Evolutionary conservation across 2,888 invertebrate genomes (phyloP).

Genomic region (Heliconius ethilla): DNA sequence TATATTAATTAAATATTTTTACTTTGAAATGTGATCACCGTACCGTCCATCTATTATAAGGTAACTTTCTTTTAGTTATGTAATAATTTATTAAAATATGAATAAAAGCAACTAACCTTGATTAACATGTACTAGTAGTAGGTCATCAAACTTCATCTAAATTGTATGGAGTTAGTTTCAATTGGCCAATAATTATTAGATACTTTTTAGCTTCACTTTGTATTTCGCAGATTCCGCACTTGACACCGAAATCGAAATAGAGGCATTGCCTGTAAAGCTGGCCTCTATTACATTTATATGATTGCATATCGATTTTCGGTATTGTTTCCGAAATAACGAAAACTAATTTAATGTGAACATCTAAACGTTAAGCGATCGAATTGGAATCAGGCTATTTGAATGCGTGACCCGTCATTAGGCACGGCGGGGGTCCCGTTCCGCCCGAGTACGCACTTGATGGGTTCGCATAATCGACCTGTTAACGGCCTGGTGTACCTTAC

Average conservation of each 20-base stretch:
- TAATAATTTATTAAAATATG: too few species aligned
- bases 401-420: slow-evolving; percentile 78
- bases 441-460: slow-evolving; percentile 65
- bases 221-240: not conserved
- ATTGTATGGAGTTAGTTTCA: too few species aligned
- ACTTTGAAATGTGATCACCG: not conserved
- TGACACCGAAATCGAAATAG: too few species aligned
- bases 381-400: slow-evolving; percentile 74
- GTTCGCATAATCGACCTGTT: slow-evolving; percentile 77
- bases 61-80: not conserved
- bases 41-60: not conserved
- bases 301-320: slow-evolving; percentile 25
- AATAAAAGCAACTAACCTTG: too few species aligned
- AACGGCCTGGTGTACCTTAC: slow-evolving; percentile 58
- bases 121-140: not conserved
- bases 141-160: too few species aligned
- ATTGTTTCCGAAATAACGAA: slow-evolving; percentile 55
- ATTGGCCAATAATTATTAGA: too few species aligned
- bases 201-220: too few species aligned
- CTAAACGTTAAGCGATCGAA: slow-evolving; percentile 64
- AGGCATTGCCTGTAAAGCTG: too few species aligned
- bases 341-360: slow-evolving; percentile 61
- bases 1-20: slow-evolving; percentile 25
- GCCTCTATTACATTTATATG: not conserved
- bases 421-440: slow-evolving; percentile 57